A percentile compares a stretch with the other conserved stretches of the same genome.
Evolutionary conservation across 2,113 vertebrate species (phyloP).

Genomic region (Seriola quinqueradiata): DNA sequence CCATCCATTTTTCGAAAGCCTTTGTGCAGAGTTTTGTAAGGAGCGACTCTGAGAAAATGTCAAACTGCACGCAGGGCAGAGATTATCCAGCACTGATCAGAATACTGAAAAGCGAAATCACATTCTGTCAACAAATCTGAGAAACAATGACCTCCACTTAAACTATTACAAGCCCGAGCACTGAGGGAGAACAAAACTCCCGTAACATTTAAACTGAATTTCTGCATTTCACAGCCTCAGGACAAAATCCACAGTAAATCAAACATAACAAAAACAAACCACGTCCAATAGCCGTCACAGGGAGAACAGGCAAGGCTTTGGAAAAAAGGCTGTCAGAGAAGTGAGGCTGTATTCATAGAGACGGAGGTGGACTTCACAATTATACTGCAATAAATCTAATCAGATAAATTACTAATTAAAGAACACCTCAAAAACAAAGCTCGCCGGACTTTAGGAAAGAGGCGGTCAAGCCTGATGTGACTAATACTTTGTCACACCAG

Average conservation of each 20-base stretch:
- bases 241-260: conserved; percentile 1
- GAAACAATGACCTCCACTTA: conserved; percentile 16
- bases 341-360: not conserved
- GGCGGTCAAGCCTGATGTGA: not conserved
- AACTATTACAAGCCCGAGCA: not conserved
- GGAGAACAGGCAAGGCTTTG: not conserved
- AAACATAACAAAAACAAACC: conserved; percentile 1
- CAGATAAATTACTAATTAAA: not conserved
- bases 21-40: not conserved
- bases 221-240: conserved; percentile 7
- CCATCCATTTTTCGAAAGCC: not conserved
- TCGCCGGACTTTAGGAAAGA: not conserved
- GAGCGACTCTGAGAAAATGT: not conserved
- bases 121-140: conserved; percentile 1
- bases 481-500: not conserved
- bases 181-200: not conserved
- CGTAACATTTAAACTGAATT: not conserved
- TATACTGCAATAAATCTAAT: not conserved
- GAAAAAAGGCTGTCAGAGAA: not conserved
- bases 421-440: not conserved
- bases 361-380: not conserved
- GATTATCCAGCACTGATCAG: not conserved
- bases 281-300: not conserved
- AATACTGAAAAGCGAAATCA: not conserved
- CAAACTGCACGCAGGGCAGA: not conserved